Conservation (phyloP, 2,113 vertebrate species). For the Sminthopsis crassicaudata region DNA sequence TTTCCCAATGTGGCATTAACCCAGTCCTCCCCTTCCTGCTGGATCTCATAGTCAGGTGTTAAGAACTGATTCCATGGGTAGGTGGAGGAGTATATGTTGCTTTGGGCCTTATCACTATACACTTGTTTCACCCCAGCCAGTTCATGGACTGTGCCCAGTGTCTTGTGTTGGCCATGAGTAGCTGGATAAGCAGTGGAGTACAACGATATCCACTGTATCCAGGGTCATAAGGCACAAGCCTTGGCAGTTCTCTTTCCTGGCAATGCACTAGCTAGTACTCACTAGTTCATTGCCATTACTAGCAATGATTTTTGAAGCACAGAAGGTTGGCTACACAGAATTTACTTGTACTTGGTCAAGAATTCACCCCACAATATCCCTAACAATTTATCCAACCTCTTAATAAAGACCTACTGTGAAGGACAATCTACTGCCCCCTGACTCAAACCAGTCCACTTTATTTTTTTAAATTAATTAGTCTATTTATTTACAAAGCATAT, state of each 20-base stretch:
- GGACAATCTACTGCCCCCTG: neutral
- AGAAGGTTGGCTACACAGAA: neutral
- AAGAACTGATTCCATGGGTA: constrained; percentile 11
- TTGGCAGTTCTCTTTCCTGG: neutral
- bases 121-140: neutral
- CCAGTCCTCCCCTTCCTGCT: neutral
- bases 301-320: neutral
- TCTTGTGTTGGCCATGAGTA: neutral
- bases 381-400: neutral
- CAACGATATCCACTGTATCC: neutral
- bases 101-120: constrained; percentile 36
- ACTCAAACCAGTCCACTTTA: neutral
- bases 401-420: neutral
- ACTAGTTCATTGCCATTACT: neutral
- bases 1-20: neutral
- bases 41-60: constrained; percentile 28
- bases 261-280: neutral
- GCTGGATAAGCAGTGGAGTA: neutral
- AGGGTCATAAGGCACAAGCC: neutral
- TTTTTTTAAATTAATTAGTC: no score
- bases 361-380: neutral
- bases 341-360: neutral
- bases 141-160: neutral
- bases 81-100: neutral
- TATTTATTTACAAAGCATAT: no score